These are phyloP conservation scores for Stenopsyche tienmushanensis DNA, from an alignment of 1,140 invertebrate species.

Conservation along the genomic window DNA sequence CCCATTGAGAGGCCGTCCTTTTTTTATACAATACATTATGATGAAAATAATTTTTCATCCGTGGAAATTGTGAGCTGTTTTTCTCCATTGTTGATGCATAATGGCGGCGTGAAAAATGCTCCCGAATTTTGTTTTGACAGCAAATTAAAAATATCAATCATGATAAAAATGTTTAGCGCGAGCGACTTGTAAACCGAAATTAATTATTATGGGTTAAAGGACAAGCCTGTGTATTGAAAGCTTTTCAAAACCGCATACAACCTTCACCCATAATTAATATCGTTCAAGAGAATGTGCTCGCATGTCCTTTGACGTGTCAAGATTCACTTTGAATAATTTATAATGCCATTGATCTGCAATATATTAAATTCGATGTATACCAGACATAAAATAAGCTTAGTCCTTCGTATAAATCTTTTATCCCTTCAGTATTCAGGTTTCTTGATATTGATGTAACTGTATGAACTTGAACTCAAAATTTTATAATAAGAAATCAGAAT, in stretches of 20 bases:
- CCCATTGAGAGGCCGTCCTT: no score
- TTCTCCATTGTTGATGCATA: slow-evolving; percentile 6
- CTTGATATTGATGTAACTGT: no score
- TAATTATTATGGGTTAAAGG: background rate
- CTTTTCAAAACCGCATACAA: background rate
- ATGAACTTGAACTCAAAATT: no score
- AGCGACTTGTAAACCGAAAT: background rate
- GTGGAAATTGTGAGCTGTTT: background rate
- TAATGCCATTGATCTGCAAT: background rate
- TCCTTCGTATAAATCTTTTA: no score
- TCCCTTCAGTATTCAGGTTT: no score
- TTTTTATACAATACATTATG: slow-evolving; percentile 18
- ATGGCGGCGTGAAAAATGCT: slow-evolving; percentile 11
- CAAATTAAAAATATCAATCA: slow-evolving; percentile 25
- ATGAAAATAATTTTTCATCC: slow-evolving; percentile 20
- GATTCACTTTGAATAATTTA: background rate
- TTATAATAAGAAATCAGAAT: no score
- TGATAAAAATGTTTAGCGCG: background rate
- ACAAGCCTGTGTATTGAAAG: background rate
- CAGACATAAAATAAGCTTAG: no score
- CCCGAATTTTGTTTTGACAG: slow-evolving; percentile 16
- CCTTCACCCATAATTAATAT: background rate
- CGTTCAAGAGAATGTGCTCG: background rate
- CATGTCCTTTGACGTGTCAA: background rate
- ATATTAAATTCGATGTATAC: no score